A percentile compares a stretch with the other conserved stretches of the same genome.
These are phyloP conservation scores for Metopia argyrocephala DNA, from an alignment of 2,888 invertebrate species.

Conservation along the genomic window DNA sequence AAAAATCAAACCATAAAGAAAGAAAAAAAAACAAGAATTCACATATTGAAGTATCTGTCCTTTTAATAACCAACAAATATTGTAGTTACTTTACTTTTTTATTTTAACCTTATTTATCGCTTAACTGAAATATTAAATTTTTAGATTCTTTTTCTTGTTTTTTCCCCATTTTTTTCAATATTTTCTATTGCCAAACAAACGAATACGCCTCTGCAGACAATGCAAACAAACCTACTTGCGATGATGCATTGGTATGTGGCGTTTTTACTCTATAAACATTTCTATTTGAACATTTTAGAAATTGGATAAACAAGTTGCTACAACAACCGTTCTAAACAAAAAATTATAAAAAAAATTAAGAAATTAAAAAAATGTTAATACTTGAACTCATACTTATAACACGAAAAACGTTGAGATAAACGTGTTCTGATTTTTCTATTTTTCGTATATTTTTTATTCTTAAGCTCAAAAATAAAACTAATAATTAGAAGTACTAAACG, in stretches of 20 bases:
- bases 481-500: no score
- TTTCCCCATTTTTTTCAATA: constrained; percentile 7
- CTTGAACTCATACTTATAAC: constrained; percentile 27
- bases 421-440: background rate
- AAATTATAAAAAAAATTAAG: constrained; percentile 15
- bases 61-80: background rate
- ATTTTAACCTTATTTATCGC: constrained; percentile 37
- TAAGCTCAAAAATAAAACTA: no score
- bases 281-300: constrained; percentile 37
- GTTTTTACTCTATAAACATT: constrained; percentile 6
- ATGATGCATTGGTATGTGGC: constrained; percentile 52
- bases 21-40: no score
- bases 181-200: constrained; percentile 42
- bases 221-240: constrained; percentile 42
- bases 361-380: constrained; percentile 26
- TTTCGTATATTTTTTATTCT: constrained; percentile 3
- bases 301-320: constrained; percentile 67
- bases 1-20: no score
- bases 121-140: constrained; percentile 16
- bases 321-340: constrained; percentile 55
- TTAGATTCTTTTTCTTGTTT: background rate
- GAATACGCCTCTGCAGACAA: constrained; percentile 63
- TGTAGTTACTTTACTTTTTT: background rate
- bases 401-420: background rate
- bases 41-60: constrained; percentile 12